Evolutionary conservation across 2,888 invertebrate genomes (phyloP).

Genomic region (Gasteruption jaculator): DNA sequence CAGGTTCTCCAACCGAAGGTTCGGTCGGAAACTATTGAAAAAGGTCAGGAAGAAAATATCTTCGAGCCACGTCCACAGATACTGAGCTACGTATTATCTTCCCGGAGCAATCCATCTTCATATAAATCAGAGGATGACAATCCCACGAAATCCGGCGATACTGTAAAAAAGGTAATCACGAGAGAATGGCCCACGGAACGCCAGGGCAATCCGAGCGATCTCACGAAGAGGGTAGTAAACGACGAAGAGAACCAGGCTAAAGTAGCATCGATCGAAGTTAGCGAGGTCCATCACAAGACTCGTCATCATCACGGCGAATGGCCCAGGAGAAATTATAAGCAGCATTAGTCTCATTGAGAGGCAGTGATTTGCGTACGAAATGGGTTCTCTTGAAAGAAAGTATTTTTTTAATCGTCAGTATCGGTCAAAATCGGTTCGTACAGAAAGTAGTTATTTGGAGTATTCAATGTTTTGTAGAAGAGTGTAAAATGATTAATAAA

Average conservation of each 20-base stretch:
- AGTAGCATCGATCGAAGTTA: slow-evolving; percentile 38
- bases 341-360: too few species aligned
- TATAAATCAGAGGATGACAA: too few species aligned
- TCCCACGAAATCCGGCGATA: neutral
- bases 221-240: slow-evolving; percentile 19
- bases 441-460: too few species aligned
- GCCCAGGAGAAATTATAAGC: slow-evolving; percentile 27
- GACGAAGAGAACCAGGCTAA: slow-evolving; percentile 22
- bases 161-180: neutral
- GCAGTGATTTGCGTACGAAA: too few species aligned
- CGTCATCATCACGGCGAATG: slow-evolving; percentile 40
- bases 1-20: too few species aligned
- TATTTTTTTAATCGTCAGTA: too few species aligned
- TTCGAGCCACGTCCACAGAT: slow-evolving; percentile 35
- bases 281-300: slow-evolving; percentile 34
- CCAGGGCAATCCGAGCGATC: slow-evolving; percentile 23
- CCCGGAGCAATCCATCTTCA: too few species aligned
- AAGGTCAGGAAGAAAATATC: slow-evolving; percentile 27
- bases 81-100: slow-evolving; percentile 32
- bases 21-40: too few species aligned
- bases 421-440: too few species aligned
- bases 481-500: too few species aligned
- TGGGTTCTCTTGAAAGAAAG: too few species aligned
- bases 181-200: neutral
- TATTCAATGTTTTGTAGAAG: too few species aligned